Evolutionary conservation across 1,140 invertebrate species (phyloP).

Genomic region (honey bee (Apis mellifera)): DNA sequence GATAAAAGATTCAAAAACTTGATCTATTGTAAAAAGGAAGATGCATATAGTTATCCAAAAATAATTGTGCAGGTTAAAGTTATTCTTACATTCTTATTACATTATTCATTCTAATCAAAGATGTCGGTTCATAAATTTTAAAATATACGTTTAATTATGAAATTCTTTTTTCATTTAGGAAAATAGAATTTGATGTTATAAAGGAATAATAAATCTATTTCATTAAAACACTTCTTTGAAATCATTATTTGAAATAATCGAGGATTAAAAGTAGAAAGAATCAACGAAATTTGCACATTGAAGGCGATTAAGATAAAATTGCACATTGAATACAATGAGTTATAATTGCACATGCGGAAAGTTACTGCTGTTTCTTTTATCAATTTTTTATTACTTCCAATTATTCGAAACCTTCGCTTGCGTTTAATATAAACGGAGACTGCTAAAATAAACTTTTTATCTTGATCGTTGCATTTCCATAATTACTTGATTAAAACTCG

Average conservation of each 20-base stretch:
- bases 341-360: background rate
- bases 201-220: background rate
- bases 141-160: background rate
- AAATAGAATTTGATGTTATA: conserved; percentile 1
- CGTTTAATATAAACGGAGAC: background rate
- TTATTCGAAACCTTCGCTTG: background rate
- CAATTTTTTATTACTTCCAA: background rate
- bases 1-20: too few relatives aligned
- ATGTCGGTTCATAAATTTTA: background rate
- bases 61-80: background rate
- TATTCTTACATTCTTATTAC: background rate
- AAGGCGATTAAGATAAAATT: conserved; percentile 16
- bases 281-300: conserved; percentile 22
- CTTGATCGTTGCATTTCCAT: background rate
- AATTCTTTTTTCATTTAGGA: background rate
- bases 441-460: background rate
- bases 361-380: background rate
- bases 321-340: conserved; percentile 18
- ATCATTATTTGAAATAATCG: background rate
- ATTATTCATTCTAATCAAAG: background rate
- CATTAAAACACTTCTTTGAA: background rate
- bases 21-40: too few relatives aligned
- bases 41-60: too few relatives aligned
- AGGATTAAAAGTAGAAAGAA: conserved; percentile 8
- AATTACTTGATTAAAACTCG: background rate